Conservation (phyloP, 2,797 vertebrate genomes). For the Gambusia yucatana region DNA sequence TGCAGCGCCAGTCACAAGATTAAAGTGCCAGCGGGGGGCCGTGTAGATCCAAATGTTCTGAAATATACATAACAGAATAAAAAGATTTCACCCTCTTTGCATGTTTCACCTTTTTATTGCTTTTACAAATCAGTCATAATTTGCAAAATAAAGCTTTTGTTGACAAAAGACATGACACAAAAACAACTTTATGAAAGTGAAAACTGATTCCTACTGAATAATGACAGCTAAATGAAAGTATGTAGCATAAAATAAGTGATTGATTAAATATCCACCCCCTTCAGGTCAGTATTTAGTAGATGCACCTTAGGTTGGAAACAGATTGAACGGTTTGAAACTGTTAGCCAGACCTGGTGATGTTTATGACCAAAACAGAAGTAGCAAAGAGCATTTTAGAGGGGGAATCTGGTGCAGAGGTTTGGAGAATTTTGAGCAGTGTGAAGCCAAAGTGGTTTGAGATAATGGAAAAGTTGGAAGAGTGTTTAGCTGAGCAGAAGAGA, state of each 20-base stretch:
- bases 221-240: too few relatives aligned
- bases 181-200: too few relatives aligned
- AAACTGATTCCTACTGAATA: too few relatives aligned
- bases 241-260: too few relatives aligned
- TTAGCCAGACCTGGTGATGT: neutral
- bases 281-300: neutral
- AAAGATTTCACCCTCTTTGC: neutral
- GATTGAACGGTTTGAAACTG: neutral
- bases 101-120: neutral
- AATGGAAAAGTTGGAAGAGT: neutral
- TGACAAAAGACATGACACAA: too few relatives aligned
- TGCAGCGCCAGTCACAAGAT: neutral
- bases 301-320: neutral
- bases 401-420: neutral
- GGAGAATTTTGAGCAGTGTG: neutral
- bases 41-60: neutral
- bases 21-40: neutral
- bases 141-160: neutral
- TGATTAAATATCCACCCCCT: too few relatives aligned
- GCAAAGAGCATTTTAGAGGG: neutral
- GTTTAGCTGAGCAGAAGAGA: neutral
- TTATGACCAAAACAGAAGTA: neutral
- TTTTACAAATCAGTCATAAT: neutral
- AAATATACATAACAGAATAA: neutral
- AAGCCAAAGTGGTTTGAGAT: neutral